Conservation (phyloP, 2,797 vertebrate species). For the Antennarius maculatus region DNA sequence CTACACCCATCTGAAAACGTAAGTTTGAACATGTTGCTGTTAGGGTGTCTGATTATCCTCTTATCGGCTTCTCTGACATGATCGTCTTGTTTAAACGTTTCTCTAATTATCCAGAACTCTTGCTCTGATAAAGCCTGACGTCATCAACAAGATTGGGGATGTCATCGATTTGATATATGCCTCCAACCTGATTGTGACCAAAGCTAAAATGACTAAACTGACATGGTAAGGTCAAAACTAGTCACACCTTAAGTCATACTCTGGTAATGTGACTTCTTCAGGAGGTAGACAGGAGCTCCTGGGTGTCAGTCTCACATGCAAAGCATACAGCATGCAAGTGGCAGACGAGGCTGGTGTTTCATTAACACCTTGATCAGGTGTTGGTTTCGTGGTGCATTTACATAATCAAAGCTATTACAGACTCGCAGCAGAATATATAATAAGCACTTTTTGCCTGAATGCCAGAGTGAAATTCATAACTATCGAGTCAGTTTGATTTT, state of each 20-base stretch:
- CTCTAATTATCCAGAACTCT: too few relatives aligned
- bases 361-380: conserved; percentile 47
- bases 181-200: too few relatives aligned
- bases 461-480: too few relatives aligned
- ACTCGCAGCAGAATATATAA: not conserved
- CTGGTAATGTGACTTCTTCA: conserved; percentile 2
- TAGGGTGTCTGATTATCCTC: too few relatives aligned
- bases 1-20: not conserved
- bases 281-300: conserved; percentile 15
- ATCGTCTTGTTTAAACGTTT: too few relatives aligned
- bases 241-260: not conserved
- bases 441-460: not conserved
- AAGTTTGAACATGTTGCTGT: not conserved
- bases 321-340: conserved; percentile 50
- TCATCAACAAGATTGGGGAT: too few relatives aligned
- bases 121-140: too few relatives aligned
- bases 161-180: too few relatives aligned
- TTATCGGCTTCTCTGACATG: too few relatives aligned
- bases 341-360: conserved; percentile 35
- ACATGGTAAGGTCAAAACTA: conserved; percentile 74
- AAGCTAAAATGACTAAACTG: too few relatives aligned
- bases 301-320: conserved; percentile 26
- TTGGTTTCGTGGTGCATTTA: conserved; percentile 21
- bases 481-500: too few relatives aligned
- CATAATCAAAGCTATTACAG: conserved; percentile 9